Base-by-base conservation (phyloP, 1,140 invertebrate genomes). In the Agrilus planipennis region DNA sequence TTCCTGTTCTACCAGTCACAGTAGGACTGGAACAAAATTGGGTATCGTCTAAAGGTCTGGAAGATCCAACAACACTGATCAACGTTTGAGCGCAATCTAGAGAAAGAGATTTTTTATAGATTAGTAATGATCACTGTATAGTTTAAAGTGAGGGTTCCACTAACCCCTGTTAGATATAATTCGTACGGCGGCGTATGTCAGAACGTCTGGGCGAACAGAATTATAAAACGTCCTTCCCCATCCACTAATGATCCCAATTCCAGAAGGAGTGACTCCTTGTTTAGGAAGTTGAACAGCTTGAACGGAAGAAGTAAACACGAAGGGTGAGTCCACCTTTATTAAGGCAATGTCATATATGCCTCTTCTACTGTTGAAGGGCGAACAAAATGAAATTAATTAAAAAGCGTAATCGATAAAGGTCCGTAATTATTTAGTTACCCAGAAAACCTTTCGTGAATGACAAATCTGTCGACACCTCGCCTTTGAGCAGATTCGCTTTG, bases 311-410 rank as follows among this genome's bases (percentile, higher is more conserved):
- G 65, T 71, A 34, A 72, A 69, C 2, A 45, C 50, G 18, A 81
- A 51, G 1, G 72, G 64, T n/a, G 56, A 61, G 6, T 58, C 60
- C n/a, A 80, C 52, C 41, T 63, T 66, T 14, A 83, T 51, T 0
- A 84, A 31, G 21, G 75, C 77, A 32, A 84, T 73, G 46, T 84
- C 81, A 42, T 74, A 65, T 31, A 65, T 64, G 12, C 61, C 67
- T n/a, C 71, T 70, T 5, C 64, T 64, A n/a, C 65, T 67, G 46
- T n/a, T 25, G 6, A 25, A 51, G 34, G 17, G 12, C 52, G 52
- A 34, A 17, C 16, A 11, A 30, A 20, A 34, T 22, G n/a, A 11
- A 4, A 16, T 22, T 35, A 27, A 4, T 11, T 32, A 29, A 40
- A 19, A 20, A 4, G n/a, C 15, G 27, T 39, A 32, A 17, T 30